Percentiles rank a stretch among this genome's conserved stretches.
Evolutionary conservation across 2,888 invertebrate species (phyloP).

Genomic region (Bugula neritina): DNA sequence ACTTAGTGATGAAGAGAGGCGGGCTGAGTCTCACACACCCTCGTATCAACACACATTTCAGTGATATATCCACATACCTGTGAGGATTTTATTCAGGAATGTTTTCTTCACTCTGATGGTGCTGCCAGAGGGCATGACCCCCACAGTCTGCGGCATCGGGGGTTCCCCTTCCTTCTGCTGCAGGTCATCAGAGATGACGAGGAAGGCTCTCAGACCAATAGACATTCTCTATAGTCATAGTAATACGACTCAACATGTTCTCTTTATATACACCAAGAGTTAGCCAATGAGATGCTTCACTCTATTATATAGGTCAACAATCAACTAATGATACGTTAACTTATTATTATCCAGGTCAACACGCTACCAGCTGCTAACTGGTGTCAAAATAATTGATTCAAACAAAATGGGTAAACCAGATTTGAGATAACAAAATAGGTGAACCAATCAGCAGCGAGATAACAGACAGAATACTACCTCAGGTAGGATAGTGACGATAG

Average conservation of each 20-base stretch:
- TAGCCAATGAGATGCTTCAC: background rate
- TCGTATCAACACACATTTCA: no score
- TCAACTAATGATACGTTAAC: background rate
- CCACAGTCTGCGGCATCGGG: slow-evolving; percentile 94
- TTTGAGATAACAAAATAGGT: no score
- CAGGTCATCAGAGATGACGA: slow-evolving; percentile 94
- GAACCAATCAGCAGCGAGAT: no score
- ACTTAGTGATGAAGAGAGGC: no score
- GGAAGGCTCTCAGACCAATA: slow-evolving; percentile 90
- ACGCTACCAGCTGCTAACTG: no score
- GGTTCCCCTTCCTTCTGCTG: slow-evolving; percentile 99
- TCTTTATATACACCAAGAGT: background rate
- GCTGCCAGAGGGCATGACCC: slow-evolving; percentile 88
- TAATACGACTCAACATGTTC: background rate
- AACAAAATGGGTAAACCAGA: no score
- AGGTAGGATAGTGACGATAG: slow-evolving; percentile 60
- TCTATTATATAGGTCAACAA: background rate
- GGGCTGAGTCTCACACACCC: no score
- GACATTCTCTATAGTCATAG: slow-evolving; percentile 70
- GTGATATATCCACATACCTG: slow-evolving; percentile 24
- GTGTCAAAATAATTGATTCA: no score
- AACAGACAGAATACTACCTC: no score
- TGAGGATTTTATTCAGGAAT: slow-evolving; percentile 73
- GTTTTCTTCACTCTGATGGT: slow-evolving; percentile 90
- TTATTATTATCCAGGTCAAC: background rate